Conservation (phyloP, 2,888 invertebrate species). For the Syritta pipiens region DNA sequence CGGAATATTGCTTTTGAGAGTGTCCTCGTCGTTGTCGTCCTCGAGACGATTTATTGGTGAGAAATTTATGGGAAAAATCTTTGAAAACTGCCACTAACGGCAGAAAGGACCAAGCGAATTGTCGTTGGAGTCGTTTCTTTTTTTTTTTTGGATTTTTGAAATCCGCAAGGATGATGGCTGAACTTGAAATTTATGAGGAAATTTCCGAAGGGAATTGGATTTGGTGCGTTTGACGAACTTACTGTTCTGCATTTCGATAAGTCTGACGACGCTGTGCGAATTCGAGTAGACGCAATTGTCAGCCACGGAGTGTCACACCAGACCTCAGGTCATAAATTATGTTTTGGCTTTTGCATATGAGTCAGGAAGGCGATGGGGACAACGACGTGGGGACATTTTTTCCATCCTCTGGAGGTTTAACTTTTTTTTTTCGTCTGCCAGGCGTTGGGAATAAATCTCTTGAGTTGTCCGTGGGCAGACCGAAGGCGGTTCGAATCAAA, state of each 20-base stretch:
- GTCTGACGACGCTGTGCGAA: too few species aligned
- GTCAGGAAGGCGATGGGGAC: too few species aligned
- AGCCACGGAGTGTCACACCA: background rate
- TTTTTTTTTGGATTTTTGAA: background rate
- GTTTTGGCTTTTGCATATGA: background rate
- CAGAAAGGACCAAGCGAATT: too few species aligned
- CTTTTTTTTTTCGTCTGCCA: too few species aligned
- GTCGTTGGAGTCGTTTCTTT: too few species aligned
- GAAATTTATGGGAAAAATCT: slow-evolving; percentile 7
- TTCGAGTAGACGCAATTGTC: background rate
- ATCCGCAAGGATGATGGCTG: background rate
- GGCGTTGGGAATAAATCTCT: too few species aligned
- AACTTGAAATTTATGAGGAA: slow-evolving; percentile 30
- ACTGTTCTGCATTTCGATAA: slow-evolving; percentile 7
- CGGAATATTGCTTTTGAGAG: slow-evolving; percentile 36
- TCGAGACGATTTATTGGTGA: slow-evolving; percentile 21
- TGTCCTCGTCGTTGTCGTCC: slow-evolving; percentile 3
- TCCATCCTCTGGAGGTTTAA: too few species aligned
- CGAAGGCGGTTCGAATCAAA: too few species aligned
- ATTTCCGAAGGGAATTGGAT: background rate
- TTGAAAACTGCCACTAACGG: background rate
- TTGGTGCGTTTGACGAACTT: slow-evolving; percentile 6
- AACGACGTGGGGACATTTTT: too few species aligned
- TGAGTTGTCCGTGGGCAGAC: too few species aligned
- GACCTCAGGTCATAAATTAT: slow-evolving; percentile 8